Base-by-base conservation (phyloP, 1,140 invertebrate species). In the Drosophila bocki region DNA sequence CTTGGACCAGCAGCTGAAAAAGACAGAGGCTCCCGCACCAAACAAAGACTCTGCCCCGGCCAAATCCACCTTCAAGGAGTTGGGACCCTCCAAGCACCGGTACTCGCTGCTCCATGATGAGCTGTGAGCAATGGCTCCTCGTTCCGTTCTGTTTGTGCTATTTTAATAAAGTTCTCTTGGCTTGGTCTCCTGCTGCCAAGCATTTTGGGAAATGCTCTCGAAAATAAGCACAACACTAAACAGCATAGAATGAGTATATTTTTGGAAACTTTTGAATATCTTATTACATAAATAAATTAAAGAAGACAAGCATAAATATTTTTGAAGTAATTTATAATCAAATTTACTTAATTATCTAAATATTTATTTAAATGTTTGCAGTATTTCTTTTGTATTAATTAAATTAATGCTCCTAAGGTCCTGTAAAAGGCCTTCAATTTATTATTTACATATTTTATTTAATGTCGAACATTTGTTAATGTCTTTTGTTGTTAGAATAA, bases 31-130 rank as follows among this genome's bases (percentile, higher is more conserved):
- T 51, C n/a, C 48, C 9, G 5, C 9, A 12, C 9, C n/a, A 6
- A 6, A 29, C 26, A 29, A 29, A 2, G 48, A 35, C 8, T 4
- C 13, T n/a, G 9, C 41, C 0, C 48, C 45, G 4, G 29, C 60
- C 15, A 8, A 35, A 17, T 84, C 81, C n/a, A 82, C 84, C 9
- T 85, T 85, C 13, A 75, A 79, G 60, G 29, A 80, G 9, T 48
- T 87, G 72, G 77, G 77, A 12, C 84, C 83, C 22, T 90, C 85
- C 1, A 84, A 72, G 67, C 67, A 86, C 65, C 83, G 83, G 44
- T 86, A 86, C 48, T 63, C 67, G 15, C 37, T 86, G n/a, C 59
- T 90, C 32, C 85, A 79, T 42, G 86, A 88, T 63, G 85, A 90
- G 70, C 85, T 88, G 13, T 90, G 74, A 85, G 59, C 44, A 70